Percentiles rank a stretch among this genome's conserved stretches.
These are phyloP conservation scores for Dicyrtoma fusca DNA, from an alignment of 2,888 invertebrate species.

Conservation along the genomic window DNA sequence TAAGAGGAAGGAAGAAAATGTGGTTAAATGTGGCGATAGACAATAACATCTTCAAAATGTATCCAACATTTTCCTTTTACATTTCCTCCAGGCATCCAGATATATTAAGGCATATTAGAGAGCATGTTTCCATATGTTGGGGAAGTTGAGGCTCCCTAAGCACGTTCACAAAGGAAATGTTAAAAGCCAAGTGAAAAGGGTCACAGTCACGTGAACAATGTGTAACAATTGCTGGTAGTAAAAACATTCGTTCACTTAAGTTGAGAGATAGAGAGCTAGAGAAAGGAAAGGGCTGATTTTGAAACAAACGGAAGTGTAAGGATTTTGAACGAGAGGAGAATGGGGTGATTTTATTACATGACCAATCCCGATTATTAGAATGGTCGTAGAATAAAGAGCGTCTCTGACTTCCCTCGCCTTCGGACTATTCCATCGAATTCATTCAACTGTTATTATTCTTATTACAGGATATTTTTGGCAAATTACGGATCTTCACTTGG, in stretches of 20 bases:
- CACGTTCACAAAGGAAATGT: too few relatives aligned
- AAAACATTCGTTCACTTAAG: constrained; percentile 28
- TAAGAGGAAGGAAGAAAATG: too few relatives aligned
- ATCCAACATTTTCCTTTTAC: constrained; percentile 6
- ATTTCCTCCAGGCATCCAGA: too few relatives aligned
- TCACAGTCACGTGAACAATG: not conserved
- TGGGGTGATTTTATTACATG: constrained; percentile 40
- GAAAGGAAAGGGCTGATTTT: not conserved
- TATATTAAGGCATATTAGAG: too few relatives aligned
- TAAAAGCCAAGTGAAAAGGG: too few relatives aligned
- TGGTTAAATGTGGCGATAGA: too few relatives aligned
- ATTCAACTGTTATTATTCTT: not conserved
- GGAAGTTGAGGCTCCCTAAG: too few relatives aligned
- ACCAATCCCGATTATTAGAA: constrained; percentile 35
- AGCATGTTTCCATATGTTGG: too few relatives aligned
- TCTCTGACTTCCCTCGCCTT: too few relatives aligned
- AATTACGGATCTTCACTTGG: constrained; percentile 90
- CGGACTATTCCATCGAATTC: not conserved
- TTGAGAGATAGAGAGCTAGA: not conserved
- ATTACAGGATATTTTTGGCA: constrained; percentile 90
- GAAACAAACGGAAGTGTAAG: not conserved
- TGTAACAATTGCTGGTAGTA: constrained; percentile 4
- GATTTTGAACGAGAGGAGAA: constrained; percentile 20
- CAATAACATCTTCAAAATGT: constrained; percentile 2
- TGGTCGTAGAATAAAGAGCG: constrained; percentile 5